phyloP scores from a whole-genome alignment of 2,797 vertebrate genomes.

The Discoglossus pictus region DNA sequence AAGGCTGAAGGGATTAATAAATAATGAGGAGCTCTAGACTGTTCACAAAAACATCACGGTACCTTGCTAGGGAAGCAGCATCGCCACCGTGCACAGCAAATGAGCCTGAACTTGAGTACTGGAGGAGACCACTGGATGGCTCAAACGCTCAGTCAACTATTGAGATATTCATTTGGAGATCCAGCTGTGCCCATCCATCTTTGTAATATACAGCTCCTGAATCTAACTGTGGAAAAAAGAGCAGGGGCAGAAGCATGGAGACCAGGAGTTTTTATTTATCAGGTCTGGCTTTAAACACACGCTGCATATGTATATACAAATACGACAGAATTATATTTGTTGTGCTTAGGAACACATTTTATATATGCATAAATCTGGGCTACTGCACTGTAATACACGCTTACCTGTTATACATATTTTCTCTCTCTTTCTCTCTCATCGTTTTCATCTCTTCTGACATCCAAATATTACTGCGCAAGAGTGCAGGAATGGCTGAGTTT shows the following conservation, averaged over 20 bases:
- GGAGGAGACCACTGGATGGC: conserved; percentile 3
- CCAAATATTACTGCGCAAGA: no score
- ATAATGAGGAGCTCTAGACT: conserved; percentile 39
- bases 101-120: conserved; percentile 7
- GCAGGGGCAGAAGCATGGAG: background rate
- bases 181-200: background rate
- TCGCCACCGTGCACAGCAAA: background rate
- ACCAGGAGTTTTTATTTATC: background rate
- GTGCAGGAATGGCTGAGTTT: no score
- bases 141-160: conserved; percentile 10
- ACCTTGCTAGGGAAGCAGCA: conserved; percentile 20
- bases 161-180: conserved; percentile 2
- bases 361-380: no score
- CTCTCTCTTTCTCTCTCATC: no score
- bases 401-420: no score
- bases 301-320: background rate
- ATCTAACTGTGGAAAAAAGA: background rate
- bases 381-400: no score
- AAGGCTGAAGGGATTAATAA: conserved; percentile 40
- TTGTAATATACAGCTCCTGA: background rate
- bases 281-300: background rate
- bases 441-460: no score
- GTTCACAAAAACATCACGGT: conserved; percentile 18
- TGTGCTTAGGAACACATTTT: no score
- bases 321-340: background rate